Conservation (phyloP, 2,797 vertebrate species). For the Discoglossus pictus region DNA sequence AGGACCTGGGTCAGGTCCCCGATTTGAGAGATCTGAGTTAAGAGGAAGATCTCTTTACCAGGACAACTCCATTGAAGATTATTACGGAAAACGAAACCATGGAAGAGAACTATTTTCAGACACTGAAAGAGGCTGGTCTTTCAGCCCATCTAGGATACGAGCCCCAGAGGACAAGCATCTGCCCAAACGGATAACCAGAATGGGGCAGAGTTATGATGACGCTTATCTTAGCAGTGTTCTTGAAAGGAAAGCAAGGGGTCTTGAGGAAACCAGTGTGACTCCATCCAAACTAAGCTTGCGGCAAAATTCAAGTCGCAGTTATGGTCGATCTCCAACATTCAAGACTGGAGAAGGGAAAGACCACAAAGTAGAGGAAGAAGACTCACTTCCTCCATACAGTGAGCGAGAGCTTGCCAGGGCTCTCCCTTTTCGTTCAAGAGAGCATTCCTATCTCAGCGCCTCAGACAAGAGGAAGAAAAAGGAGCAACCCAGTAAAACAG, state of each 20-base stretch:
- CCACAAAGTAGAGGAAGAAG: constrained; percentile 81
- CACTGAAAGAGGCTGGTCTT: constrained; percentile 67
- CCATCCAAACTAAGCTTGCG: constrained; percentile 87
- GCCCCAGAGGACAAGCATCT: constrained; percentile 74
- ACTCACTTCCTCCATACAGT: constrained; percentile 90
- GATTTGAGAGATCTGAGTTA: constrained; percentile 67
- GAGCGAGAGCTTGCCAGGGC: constrained; percentile 80
- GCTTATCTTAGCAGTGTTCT: constrained; percentile 78
- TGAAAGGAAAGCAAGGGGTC: constrained; percentile 83
- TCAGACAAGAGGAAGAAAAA: constrained; percentile 84
- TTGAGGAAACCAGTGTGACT: constrained; percentile 80
- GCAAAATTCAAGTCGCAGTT: constrained; percentile 69
- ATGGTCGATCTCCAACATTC: constrained; percentile 71
- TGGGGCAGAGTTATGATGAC: constrained; percentile 80
- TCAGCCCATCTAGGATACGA: constrained; percentile 75
- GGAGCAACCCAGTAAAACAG: constrained; percentile 85
- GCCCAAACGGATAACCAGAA: constrained; percentile 82
- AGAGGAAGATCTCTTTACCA: constrained; percentile 64
- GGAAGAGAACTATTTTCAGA: constrained; percentile 64
- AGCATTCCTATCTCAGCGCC: constrained; percentile 69
- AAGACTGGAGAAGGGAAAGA: constrained; percentile 68
- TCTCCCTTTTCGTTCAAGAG: constrained; percentile 79
- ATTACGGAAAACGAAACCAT: constrained; percentile 64
- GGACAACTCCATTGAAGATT: constrained; percentile 68
- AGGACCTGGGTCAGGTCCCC: constrained; percentile 59